Evolutionary conservation across 2,113 vertebrate genomes (phyloP), one percentile per base, ranked within the genome.

Genomic region (Scophthalmus maximus): DNA sequence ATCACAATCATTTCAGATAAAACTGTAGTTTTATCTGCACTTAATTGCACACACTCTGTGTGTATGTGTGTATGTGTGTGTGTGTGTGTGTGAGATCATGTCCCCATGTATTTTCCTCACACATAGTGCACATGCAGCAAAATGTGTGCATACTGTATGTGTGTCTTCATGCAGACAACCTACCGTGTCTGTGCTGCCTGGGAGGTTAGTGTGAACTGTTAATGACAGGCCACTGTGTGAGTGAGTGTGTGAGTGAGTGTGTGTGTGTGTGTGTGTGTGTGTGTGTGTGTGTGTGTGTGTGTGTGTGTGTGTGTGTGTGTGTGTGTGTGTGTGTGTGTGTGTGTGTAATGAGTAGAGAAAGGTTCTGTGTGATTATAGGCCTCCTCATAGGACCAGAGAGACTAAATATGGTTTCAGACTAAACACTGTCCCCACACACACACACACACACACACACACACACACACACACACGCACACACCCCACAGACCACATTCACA

Each of bases 341-440:
- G 80, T 79, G 81, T 57, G 70, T 93, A 94, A 94, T 94, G 91
- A 93, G 87, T 93, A 93, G 90, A 89, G 88, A 88, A 85, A 91
- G 91, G 90, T 82, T 85, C 78, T 75, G 84, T 83, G 73, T 93
- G 93, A 94, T 94, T 92, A 94, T 90, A 94, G 93, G 90, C 87
- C 88, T 91, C 69, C 66, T 87, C 81, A 82, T 84, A 81, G 88
- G 73, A 87, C 77, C 74, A 85, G 76, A 82, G 70, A 88, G 82
- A 89, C 93, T 93, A 93, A 92, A 94, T 92, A 90, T 92, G 86
- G 92, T 86, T 84, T 88, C 89, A 92, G 82, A 90, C 90, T 89
- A 88, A 87, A 91, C 89, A 91, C 81, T 63, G 62, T 49, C 66
- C 79, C 66, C 73, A 90, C 85, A 88, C 85, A 87, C 65, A 74